phyloP scores from a whole-genome alignment of 2,797 vertebrate genomes.

The Stomatorhinus walkeri region DNA sequence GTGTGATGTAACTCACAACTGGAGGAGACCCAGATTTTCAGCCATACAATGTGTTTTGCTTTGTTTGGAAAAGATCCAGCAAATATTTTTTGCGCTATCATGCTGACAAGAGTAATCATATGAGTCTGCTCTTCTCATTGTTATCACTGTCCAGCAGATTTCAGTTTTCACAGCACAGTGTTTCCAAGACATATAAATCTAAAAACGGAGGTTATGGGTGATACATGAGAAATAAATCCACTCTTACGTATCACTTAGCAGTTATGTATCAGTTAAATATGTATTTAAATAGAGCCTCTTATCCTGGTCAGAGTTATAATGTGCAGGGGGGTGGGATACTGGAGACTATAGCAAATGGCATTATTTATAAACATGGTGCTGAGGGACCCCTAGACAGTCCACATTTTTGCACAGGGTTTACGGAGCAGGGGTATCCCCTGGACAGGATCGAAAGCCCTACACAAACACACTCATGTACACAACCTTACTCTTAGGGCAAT shows the following conservation, averaged over 20 bases:
- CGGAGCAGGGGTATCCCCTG: neutral
- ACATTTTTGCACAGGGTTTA: neutral
- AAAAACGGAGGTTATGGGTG: neutral
- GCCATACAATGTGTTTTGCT: neutral
- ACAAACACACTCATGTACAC: neutral
- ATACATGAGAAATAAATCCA: neutral
- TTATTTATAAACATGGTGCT: neutral
- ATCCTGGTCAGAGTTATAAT: neutral
- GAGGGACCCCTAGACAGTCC: neutral
- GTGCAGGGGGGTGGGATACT: neutral
- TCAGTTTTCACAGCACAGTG: neutral
- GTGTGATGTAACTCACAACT: neutral
- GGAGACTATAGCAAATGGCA: neutral
- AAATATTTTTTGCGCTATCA: neutral
- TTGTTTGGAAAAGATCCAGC: neutral
- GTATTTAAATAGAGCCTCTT: neutral
- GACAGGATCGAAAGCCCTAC: neutral
- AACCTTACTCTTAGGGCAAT: neutral
- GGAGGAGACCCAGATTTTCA: neutral
- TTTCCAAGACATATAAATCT: neutral
- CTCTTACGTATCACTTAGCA: neutral
- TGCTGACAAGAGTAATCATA: neutral
- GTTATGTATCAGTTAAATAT: neutral
- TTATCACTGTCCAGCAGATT: neutral
- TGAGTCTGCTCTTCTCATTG: neutral